Evolutionary conservation across 2,113 vertebrate species (phyloP), one percentile per base, ranked within the genome.

Genomic region (Panurus biarmicus): DNA sequence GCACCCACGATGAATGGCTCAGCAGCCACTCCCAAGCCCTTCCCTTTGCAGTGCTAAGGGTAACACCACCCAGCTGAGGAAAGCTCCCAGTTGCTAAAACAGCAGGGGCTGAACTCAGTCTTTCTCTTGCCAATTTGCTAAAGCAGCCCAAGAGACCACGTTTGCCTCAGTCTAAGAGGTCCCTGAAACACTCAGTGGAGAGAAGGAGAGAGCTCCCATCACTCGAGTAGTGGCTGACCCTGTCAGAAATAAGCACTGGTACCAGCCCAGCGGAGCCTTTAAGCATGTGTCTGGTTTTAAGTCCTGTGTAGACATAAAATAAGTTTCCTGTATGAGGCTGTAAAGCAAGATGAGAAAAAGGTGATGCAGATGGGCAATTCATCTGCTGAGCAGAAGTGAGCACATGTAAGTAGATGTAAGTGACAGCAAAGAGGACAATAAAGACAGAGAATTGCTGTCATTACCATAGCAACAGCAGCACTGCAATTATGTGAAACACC

Each of bases 401-500:
- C 26, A n/a, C 48, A 10, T 23, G 50, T 28, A 67, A 58, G 36
- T 5, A 31, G 40, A 53, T 72, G 42, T 42, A 47, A 64, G 58
- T 28, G 74, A 82, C 9, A 57, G 69, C 53, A 83, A 53, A 87
- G 35, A 67, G 26, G 22, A 81, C 62, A 77, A 48, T 17, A 7
- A 0, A 73, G 80, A 53, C 33, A 66, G 44, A 64, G 56, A 75
- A 75, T 38, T 61, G 51, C 56, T 78, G 40, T 28, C 26, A 67
- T 87, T 85, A 24, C 85, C 71, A 91, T 67, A 38, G 88, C 88
- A 95, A 94, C 90, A 64, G 38, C 74, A 90, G 61, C 84, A 19
- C 0, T 50, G 57, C 60, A 89, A 82, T 70, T 67, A 72, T 12
- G 19, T 69, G 74, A 75, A 79, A 94, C 69, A 64, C 6, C 24